These are phyloP conservation scores for Lucinisca nassula DNA, from an alignment of 2,888 invertebrate genomes.

Conservation along the genomic window DNA sequence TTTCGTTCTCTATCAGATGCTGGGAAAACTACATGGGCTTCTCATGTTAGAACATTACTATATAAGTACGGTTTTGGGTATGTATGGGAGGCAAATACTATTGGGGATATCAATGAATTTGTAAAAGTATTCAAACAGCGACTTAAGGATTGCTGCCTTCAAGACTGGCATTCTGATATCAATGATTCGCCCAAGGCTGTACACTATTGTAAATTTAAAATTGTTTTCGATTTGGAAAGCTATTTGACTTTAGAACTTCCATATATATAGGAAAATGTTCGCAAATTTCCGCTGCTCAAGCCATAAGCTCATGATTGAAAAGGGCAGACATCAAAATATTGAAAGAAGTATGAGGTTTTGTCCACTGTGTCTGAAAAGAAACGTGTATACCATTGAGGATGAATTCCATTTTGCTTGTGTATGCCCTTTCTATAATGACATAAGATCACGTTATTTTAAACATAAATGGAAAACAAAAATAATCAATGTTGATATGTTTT, in stretches of 20 bases:
- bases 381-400: not conserved
- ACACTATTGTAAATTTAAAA: not conserved
- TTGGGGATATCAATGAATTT: not conserved
- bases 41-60: not conserved
- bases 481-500: not conserved
- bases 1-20: not conserved
- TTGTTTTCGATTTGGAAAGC: not conserved
- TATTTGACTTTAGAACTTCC: not conserved
- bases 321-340: not conserved
- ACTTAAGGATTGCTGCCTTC: not conserved
- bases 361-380: not conserved
- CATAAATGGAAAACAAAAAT: not conserved
- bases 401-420: not conserved
- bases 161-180: not conserved
- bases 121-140: not conserved
- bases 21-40: not conserved
- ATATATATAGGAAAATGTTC: not conserved
- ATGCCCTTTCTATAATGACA: not conserved
- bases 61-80: conserved; percentile 2
- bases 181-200: not conserved
- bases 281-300: not conserved
- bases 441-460: not conserved
- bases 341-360: not conserved
- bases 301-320: not conserved
- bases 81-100: not conserved